Evolutionary conservation across 2,888 invertebrate genomes (phyloP), one percentile per base, ranked within the genome.

Genomic region (Nysson spinosus): DNA sequence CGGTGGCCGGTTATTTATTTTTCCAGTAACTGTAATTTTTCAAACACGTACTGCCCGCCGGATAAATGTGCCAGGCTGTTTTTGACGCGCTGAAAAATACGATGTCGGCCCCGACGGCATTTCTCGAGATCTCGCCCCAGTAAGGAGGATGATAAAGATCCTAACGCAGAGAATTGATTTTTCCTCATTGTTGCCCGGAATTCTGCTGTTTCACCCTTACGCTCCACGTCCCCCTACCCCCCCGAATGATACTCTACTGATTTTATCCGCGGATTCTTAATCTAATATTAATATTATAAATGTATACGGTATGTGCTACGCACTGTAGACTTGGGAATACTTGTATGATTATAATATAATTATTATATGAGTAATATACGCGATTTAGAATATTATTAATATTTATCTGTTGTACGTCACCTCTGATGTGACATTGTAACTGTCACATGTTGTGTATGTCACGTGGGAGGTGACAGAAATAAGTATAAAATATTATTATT

Each of bases 11-110:
- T 83, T 84, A 84, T 84, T 84, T 84, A 83, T 84, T 83, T 83
- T 78, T 79, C 80, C 51, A 71, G 82, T 77, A 80, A 83, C 78
- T 76, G 84, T 83, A 83, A 83, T 84, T 83, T 84, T 83, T 84
- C 84, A 84, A 78, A 78, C 72, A 66, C 58, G 66, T 66, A 73
- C 77, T 73, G 77, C 74, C 70, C 77, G 69, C 72, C 66, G 82
- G 84, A 83, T 80, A 83, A 84, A 83, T 83, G 83, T 73, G 79
- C 76, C 79, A 80, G 80, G 76, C 84, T 84, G 83, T 79, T 81
- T 82, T 81, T 83, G 84, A 84, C 83, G 76, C 69, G 72, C 51
- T 81, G 84, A 84, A 80, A 84, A 83, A 84, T 83, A 83, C 77
- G 83, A 73, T 69, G 79, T 67, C 65, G 68, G 70, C 39, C 54